These are phyloP conservation scores for Epirrita christyi DNA, from an alignment of 2,888 invertebrate genomes.

Conservation along the genomic window DNA sequence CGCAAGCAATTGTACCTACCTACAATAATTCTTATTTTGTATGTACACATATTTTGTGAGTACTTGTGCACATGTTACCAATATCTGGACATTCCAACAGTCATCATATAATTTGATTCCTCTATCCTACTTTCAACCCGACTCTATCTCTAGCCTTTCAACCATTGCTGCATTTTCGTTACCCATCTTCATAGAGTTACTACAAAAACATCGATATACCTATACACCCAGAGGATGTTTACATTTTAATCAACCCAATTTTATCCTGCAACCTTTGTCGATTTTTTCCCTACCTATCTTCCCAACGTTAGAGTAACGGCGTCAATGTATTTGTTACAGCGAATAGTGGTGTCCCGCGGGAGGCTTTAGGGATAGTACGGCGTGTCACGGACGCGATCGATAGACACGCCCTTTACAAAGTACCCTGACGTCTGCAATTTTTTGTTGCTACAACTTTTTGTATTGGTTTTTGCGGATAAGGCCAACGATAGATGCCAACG, in stretches of 20 bases:
- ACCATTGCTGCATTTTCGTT: conserved; percentile 4
- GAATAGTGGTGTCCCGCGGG: conserved; percentile 29
- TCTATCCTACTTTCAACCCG: not conserved
- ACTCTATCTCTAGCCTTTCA: not conserved
- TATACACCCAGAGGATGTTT: not conserved
- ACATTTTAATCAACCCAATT: too few species aligned
- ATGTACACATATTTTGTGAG: too few species aligned
- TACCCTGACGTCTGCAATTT: conserved; percentile 32
- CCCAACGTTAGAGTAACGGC: conserved; percentile 1
- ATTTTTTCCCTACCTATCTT: not conserved
- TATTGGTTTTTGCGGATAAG: not conserved
- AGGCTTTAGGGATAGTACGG: conserved; percentile 50
- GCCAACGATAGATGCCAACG: too few species aligned
- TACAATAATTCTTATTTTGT: too few species aligned
- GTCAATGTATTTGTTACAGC: conserved; percentile 11
- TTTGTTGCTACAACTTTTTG: not conserved
- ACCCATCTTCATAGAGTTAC: not conserved
- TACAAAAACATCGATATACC: conserved; percentile 18
- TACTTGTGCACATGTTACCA: too few species aligned
- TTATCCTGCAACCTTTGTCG: not conserved
- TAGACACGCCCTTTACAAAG: conserved; percentile 48
- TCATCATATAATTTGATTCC: not conserved
- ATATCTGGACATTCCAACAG: too few species aligned
- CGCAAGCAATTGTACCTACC: too few species aligned
- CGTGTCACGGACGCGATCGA: conserved; percentile 59